Evolutionary conservation across 1,140 invertebrate species (phyloP), one percentile per base, ranked within the genome.

Genomic region (Phenacoccus solenopsis): DNA sequence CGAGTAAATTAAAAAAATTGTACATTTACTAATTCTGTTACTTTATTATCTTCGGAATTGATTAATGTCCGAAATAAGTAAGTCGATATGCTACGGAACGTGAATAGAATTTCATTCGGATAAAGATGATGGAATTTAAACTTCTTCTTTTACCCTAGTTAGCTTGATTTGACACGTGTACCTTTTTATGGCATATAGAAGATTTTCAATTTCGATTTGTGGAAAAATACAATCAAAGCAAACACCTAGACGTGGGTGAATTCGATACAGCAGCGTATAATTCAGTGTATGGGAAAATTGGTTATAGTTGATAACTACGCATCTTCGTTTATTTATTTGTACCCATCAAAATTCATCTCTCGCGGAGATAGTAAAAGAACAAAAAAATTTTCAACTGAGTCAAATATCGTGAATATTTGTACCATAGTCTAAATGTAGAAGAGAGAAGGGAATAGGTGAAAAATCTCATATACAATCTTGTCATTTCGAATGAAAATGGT

Each of bases 201-300:
- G 38, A 49, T 49, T 49, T 49, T 49, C 38, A 49, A 49, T 49
- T 49, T 49, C 38, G 38, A 49, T 49, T 49, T 49, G 38, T n/a
- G n/a, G 38, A 2, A 49, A 9, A 49, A 49, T 49, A 49, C 16
- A 49, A 16, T 49, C 2, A 16, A 49, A 49, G 38, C 4, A n/a
- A 2, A n/a, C 5, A n/a, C 12, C 3, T 3, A 16, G 16, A 16
- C 5, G 16, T 2, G 38, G 38, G 38, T 49, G 20, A 49, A 49
- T 49, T 49, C 38, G 38, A 49, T 49, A 49, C 20, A 49, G 12
- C n/a, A n/a, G n/a, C n/a, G n/a, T 49, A 49, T 49, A 49, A 49
- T 49, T 49, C 38, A 49, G 20, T 49, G 12, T 49, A 16, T 49
- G 38, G 12, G 38, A 49, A 49, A 49, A 49, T 49, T 16, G 13